Evolutionary conservation across 2,888 invertebrate species (phyloP), one percentile per base, ranked within the genome.

Genomic region (Cheilosia soror): DNA sequence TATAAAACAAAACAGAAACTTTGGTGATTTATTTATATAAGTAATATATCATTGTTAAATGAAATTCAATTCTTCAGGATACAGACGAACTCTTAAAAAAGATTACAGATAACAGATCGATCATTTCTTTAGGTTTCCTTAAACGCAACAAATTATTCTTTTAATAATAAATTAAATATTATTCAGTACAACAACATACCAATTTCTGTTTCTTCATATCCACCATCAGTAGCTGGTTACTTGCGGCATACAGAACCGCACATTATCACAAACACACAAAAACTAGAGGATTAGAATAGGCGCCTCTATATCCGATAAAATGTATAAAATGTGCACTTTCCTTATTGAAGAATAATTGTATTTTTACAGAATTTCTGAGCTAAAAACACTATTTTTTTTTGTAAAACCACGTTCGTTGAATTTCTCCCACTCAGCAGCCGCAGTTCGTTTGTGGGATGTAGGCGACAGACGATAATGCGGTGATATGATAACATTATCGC

Each of bases 401-500:
- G 6, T 33, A 37, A 49, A 63, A 25, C 11, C 40, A 47, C 57
- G 49, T 58, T 75, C n/a, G 27, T 6, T 5, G 25, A 53, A 37
- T 33, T 15, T 47, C 53, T 57, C 55, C 31, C 15, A 44, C 33
- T 49, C 27, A 5, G 31, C 29, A 58, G 25, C 25, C 62, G 53
- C 55, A 6, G 37, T 57, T 53, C 20, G 15, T 58, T 71, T 66
- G 47, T 37, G 42, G 44, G 31, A 44, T 72, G 51, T n/a, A 77
- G 77, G 76, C 81, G 72, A 69, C 66, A 60, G 62, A 63, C 62
- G 65, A 71, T 77, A 72, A 68, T 72, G n/a, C n/a, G 29, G 15
- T 72, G 85, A 85, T 85, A 85, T 72, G 85, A 85, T 85, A 85
- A 77, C 77, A 81, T 73, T 85, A 85, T 85, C 85, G 44, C 76